phyloP scores from a whole-genome alignment of 2,888 invertebrate species.

The Melinaea marsaeus region DNA sequence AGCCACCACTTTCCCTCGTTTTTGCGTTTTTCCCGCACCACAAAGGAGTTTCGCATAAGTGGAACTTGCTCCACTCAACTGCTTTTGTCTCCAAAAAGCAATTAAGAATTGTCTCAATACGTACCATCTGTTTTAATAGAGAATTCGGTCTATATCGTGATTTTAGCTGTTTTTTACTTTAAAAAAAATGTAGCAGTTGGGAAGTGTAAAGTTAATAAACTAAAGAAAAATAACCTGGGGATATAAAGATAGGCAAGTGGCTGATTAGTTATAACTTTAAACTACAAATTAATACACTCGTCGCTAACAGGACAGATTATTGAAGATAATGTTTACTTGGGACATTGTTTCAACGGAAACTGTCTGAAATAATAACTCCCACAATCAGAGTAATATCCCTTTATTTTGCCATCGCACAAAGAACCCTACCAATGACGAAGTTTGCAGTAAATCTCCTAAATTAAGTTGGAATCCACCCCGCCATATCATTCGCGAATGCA shows the following conservation, averaged over 20 bases:
- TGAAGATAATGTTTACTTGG: slow-evolving; percentile 18
- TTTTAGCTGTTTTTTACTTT: no score
- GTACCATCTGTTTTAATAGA: not conserved
- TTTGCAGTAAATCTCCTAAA: slow-evolving; percentile 40
- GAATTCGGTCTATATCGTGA: no score
- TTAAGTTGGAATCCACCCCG: slow-evolving; percentile 36
- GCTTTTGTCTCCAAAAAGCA: slow-evolving; percentile 1
- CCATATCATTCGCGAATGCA: slow-evolving; percentile 36
- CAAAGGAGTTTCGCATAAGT: slow-evolving; percentile 8
- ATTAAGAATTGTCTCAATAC: slow-evolving; percentile 7
- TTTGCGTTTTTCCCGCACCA: slow-evolving; percentile 22
- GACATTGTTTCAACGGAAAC: slow-evolving; percentile 15
- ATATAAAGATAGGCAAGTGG: not conserved
- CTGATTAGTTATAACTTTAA: slow-evolving; percentile 2
- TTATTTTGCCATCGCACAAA: slow-evolving; percentile 20
- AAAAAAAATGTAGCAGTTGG: no score
- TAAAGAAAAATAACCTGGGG: not conserved
- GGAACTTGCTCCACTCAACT: slow-evolving; percentile 12
- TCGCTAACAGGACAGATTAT: slow-evolving; percentile 17
- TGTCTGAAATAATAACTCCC: slow-evolving; percentile 18
- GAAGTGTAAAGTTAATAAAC: not conserved
- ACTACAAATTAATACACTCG: slow-evolving; percentile 15
- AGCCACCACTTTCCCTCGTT: slow-evolving; percentile 30
- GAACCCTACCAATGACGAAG: slow-evolving; percentile 19
- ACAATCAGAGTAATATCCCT: slow-evolving; percentile 16